These are phyloP conservation scores for Leptinotarsa peninsularis DNA, from an alignment of 2,888 invertebrate genomes.

Conservation along the genomic window DNA sequence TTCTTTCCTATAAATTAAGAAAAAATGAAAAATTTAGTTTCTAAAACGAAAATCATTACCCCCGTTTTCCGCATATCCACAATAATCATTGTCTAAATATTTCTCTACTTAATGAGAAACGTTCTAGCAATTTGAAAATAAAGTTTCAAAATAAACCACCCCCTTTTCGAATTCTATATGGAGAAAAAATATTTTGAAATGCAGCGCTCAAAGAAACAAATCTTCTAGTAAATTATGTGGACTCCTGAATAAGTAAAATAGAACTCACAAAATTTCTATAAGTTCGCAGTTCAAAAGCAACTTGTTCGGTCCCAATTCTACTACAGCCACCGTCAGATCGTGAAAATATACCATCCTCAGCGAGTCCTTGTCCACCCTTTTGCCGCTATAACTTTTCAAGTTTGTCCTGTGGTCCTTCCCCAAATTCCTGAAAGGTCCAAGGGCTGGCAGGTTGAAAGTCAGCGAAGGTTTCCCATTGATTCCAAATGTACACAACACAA, in stretches of 20 bases:
- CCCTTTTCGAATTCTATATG: too few species aligned
- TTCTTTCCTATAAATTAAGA: too few species aligned
- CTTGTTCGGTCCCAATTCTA: slow-evolving; percentile 80
- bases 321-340: slow-evolving; percentile 86
- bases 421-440: slow-evolving; percentile 52
- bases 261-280: slow-evolving; percentile 88
- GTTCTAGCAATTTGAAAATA: too few species aligned
- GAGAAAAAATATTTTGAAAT: too few species aligned
- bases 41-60: too few species aligned
- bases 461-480: slow-evolving; percentile 59
- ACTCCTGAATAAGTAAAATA: not conserved
- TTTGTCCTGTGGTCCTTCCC: slow-evolving; percentile 32
- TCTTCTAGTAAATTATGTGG: not conserved
- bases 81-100: too few species aligned
- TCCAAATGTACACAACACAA: slow-evolving; percentile 54
- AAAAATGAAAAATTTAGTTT: too few species aligned
- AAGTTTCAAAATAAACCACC: too few species aligned
- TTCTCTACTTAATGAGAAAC: too few species aligned
- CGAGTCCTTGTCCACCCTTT: slow-evolving; percentile 75
- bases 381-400: slow-evolving; percentile 75
- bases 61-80: too few species aligned
- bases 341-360: slow-evolving; percentile 81
- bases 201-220: not conserved
- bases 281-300: slow-evolving; percentile 82
- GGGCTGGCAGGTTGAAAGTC: slow-evolving; percentile 56